Base-by-base conservation (phyloP, 2,797 vertebrate species). In the Nyctalus aviator region DNA sequence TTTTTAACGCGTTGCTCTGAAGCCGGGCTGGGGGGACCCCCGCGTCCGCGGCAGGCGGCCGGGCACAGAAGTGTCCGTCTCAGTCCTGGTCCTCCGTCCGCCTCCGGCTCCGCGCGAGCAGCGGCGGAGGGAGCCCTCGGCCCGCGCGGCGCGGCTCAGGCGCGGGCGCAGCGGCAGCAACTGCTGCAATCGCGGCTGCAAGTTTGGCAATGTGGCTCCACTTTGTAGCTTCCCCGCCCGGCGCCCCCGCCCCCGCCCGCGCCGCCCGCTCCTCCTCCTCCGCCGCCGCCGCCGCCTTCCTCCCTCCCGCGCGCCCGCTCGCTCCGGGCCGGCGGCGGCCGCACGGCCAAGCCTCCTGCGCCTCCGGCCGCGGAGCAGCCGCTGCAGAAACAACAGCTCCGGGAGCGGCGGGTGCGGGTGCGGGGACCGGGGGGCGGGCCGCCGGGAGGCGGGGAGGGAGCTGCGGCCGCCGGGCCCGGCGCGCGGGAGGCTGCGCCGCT, bases 201-300 rank as follows among this genome's bases (percentile, higher is more conserved):
- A 98, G 97, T 98, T 98, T 98, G 98, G 98, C 98, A 97, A 97
- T 97, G 97, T 96, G 98, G 98, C 98, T 97, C 97, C 98, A 98
- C 98, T 98, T 98, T 97, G 97, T 97, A 96, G 84, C 69, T 90
- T 93, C 95, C 95, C 96, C 96, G 96, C 96, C 97, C 94, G 76
- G 46, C 32, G 91, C 92, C 75, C 86, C 96, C 88, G 90, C 95
- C 95, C 87, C 94, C 89, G 90, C 93, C 75, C 95, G 82, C 94
- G 37, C 35, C 35, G 35, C 37, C 37, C 37, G 94, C 96, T 90
- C 92, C 93, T 77, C 81, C 82, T 37, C 85, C 46, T 48, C 46
- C 46, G 11, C 46, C 46, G 11, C 46, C 46, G 32, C 85, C 92
- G 41, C 91, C 91, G 82, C 94, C 94, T 73, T 73, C 93, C 96